phyloP scores from a whole-genome alignment of 2,888 invertebrate genomes.

The Tenthredo scrophulariae region DNA sequence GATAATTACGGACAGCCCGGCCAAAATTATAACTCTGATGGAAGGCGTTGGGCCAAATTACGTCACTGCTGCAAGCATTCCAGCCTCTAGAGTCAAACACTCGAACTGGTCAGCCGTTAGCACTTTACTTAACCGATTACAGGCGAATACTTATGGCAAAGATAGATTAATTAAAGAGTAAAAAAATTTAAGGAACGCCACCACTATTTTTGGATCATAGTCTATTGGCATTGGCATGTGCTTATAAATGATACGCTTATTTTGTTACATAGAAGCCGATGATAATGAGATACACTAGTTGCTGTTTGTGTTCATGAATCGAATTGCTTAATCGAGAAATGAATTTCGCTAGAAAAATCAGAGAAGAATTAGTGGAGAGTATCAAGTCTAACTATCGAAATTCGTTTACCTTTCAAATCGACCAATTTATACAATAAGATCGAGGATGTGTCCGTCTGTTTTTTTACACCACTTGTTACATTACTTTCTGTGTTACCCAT shows the following conservation, averaged over 20 bases:
- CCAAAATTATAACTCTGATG: conserved; percentile 57
- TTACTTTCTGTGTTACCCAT: conserved; percentile 94
- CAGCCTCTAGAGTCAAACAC: conserved; percentile 60
- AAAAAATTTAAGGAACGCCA: conserved; percentile 32
- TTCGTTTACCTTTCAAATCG: conserved; percentile 89
- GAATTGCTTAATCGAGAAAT: background rate
- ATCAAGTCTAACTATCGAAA: background rate
- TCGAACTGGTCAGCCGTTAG: conserved; percentile 58
- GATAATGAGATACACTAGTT: background rate
- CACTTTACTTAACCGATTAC: conserved; percentile 62
- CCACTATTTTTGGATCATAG: conserved; percentile 14
- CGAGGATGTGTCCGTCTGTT: conserved; percentile 93
- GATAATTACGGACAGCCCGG: conserved; percentile 20
- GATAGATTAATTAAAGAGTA: conserved; percentile 49
- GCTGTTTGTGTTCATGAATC: background rate
- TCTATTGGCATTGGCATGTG: background rate
- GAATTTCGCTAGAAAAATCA: background rate
- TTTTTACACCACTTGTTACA: conserved; percentile 96
- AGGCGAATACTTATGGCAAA: conserved; percentile 61
- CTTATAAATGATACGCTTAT: background rate
- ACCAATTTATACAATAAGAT: conserved; percentile 93
- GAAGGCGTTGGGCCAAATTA: conserved; percentile 45
- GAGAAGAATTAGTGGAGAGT: background rate
- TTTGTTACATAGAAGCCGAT: background rate
- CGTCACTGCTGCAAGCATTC: conserved; percentile 63